Evolutionary conservation across 2,888 invertebrate genomes (phyloP).

Genomic region (Philereme vetulata): DNA sequence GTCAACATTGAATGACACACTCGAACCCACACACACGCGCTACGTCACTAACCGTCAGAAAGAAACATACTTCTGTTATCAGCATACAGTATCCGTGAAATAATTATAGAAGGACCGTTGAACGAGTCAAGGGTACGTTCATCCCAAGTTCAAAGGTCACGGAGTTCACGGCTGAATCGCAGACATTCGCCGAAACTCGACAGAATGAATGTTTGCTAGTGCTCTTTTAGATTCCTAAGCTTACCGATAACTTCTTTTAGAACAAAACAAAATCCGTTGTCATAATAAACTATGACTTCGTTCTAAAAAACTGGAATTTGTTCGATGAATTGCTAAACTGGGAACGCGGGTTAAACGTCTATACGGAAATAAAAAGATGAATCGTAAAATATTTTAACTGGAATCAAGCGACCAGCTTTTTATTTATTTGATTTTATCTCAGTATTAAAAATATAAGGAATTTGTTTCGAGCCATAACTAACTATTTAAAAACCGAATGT

Average conservation of each 20-base stretch:
- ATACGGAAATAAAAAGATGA: too few relatives aligned
- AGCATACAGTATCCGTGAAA: conserved; percentile 46
- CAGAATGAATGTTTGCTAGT: conserved; percentile 23
- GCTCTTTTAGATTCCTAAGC: conserved; percentile 18
- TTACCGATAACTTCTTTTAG: conserved; percentile 2
- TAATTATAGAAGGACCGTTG: conserved; percentile 75
- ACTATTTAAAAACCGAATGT: too few relatives aligned
- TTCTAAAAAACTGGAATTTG: too few relatives aligned
- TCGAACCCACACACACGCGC: conserved; percentile 8
- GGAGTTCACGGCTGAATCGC: conserved; percentile 62
- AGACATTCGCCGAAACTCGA: conserved; percentile 42
- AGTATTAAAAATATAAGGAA: too few relatives aligned
- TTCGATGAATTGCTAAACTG: too few relatives aligned
- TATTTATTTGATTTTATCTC: too few relatives aligned
- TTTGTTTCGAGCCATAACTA: too few relatives aligned
- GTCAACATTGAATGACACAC: conserved; percentile 23
- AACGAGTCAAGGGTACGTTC: conserved; percentile 79
- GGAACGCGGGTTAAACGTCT: too few relatives aligned
- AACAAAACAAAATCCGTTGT: background rate
- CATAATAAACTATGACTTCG: too few relatives aligned
- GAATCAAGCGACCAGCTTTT: too few relatives aligned
- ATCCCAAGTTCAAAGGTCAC: conserved; percentile 80
- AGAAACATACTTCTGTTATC: conserved; percentile 64
- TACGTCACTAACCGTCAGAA: conserved; percentile 40
- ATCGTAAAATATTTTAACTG: too few relatives aligned